Evolutionary conservation across 2,113 vertebrate species (phyloP), one percentile per base, ranked within the genome.

Genomic region (Phainopepla nitens): DNA sequence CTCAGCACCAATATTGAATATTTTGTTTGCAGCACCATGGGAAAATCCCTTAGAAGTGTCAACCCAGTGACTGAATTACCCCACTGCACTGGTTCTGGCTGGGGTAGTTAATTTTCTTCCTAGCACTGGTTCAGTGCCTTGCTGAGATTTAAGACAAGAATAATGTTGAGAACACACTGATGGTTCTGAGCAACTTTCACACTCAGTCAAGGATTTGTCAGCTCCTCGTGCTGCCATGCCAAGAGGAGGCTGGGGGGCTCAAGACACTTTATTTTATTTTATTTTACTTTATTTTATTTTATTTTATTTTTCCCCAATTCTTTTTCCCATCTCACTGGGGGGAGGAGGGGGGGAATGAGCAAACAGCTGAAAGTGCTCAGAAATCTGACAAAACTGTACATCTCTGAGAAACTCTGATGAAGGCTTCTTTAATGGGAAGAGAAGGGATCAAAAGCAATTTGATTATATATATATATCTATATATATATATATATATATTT

Each of bases 321-420:
- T 51, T 27, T 51, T 9, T 36, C 15, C 9, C 6, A n/a, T 45
- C 33, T 7, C 6, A 7, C 25, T 62, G 20, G 14, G 17, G 22
- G 11, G 21, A 39, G 39, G 13, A 53, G 3, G 5, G 9, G 9
- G 16, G 10, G 20, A n/a, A 47, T 0, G 0, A 73, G 10, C 10
- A 65, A 81, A 19, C 5, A 44, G 45, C 23, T 11, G 51, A 51
- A 77, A 33, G 17, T 36, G 27, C 33, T 58, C 45, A 77, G 36
- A 58, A 8, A 14, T 44, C 53, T 36, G 53, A 51, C 44, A 51
- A 77, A 77, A 68, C 27, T 44, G 17, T 20, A 42, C 21, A 23
- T 56, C n/a, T 12, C 21, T 35, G 17, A 81, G 44, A 25, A 80
- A 8, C 2, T 44, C 6, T 9, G 44, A 29, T 20, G 2, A 61